Percentiles rank a stretch among this genome's conserved stretches.
phyloP scores from a whole-genome alignment of 92 coral and sea anemone genomes.

The Pocillopora meandrina region DNA sequence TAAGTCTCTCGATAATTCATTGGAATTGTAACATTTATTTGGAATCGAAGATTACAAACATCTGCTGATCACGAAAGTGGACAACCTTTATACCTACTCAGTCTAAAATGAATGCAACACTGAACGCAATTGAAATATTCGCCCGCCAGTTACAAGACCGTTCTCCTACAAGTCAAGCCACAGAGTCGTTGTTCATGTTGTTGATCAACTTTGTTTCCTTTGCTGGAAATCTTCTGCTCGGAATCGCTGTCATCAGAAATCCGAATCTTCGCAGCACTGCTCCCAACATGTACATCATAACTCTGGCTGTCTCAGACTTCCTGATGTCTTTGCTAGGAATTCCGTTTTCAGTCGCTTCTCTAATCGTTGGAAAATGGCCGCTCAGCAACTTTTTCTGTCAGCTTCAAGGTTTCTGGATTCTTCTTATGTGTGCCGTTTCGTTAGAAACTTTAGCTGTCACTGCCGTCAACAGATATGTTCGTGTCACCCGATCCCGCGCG shows the following conservation, averaged over 20 bases:
- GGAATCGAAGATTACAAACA: no score
- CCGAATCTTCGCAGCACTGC: slow-evolving; percentile 62
- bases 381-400: slow-evolving; percentile 55
- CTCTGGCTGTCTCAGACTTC: slow-evolving; percentile 70
- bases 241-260: slow-evolving; percentile 61
- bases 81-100: not conserved
- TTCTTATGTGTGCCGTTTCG: slow-evolving; percentile 70
- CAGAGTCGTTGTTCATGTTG: slow-evolving; percentile 58
- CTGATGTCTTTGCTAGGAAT: slow-evolving; percentile 63
- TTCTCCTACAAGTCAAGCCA: slow-evolving; percentile 15
- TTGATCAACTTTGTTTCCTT: slow-evolving; percentile 55
- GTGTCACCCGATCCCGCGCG: slow-evolving; percentile 55
- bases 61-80: not conserved
- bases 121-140: slow-evolving; percentile 29
- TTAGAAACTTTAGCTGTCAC: slow-evolving; percentile 73
- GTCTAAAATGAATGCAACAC: slow-evolving; percentile 12
- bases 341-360: slow-evolving; percentile 55
- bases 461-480: slow-evolving; percentile 67
- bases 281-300: slow-evolving; percentile 69
- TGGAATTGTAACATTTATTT: no score
- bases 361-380: slow-evolving; percentile 60
- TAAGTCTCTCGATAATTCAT: no score
- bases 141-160: slow-evolving; percentile 38
- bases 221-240: slow-evolving; percentile 65
- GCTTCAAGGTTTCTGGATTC: slow-evolving; percentile 69